A percentile compares a stretch with the other conserved stretches of the same genome.
phyloP scores from a whole-genome alignment of 2,888 invertebrate species.

The Metallyticus violacea region DNA sequence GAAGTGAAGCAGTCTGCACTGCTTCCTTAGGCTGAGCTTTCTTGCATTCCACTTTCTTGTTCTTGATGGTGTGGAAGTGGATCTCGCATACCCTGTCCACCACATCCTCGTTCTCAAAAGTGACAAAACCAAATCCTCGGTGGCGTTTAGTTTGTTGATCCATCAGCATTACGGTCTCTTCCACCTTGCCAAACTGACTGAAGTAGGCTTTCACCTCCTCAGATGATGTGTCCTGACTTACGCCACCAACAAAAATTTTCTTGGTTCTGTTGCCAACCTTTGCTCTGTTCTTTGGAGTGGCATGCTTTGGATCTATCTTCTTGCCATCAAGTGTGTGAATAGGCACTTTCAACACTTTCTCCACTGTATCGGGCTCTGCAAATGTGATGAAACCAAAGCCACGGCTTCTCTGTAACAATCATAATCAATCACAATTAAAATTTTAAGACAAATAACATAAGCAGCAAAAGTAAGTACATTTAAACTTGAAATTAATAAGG shows the following conservation, averaged over 20 bases:
- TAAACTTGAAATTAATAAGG: no score
- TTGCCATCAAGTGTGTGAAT: constrained; percentile 83
- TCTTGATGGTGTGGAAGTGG: constrained; percentile 89
- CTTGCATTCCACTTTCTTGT: constrained; percentile 88
- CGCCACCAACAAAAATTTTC: constrained; percentile 90
- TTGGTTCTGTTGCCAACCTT: constrained; percentile 83
- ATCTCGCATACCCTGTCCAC: constrained; percentile 92
- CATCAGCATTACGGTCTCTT: constrained; percentile 92
- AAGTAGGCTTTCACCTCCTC: constrained; percentile 90
- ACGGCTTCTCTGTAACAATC: constrained; percentile 77
- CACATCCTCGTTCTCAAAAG: constrained; percentile 87
- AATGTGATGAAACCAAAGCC: constrained; percentile 94
- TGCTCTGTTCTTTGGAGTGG: constrained; percentile 85
- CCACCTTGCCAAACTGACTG: constrained; percentile 85
- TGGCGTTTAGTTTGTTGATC: constrained; percentile 91
- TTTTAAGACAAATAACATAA: no score
- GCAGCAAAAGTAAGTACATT: no score
- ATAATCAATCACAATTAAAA: not conserved
- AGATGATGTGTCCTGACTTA: constrained; percentile 87
- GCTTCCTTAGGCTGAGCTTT: constrained; percentile 90
- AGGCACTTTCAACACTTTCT: constrained; percentile 86
- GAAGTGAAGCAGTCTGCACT: constrained; percentile 67
- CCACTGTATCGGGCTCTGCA: constrained; percentile 85
- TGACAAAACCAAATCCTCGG: constrained; percentile 88
- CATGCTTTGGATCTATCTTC: constrained; percentile 92